Percentiles rank a stretch among this genome's conserved stretches.
phyloP scores from a whole-genome alignment of 2,888 invertebrate species.

The Bimastos eiseni region DNA sequence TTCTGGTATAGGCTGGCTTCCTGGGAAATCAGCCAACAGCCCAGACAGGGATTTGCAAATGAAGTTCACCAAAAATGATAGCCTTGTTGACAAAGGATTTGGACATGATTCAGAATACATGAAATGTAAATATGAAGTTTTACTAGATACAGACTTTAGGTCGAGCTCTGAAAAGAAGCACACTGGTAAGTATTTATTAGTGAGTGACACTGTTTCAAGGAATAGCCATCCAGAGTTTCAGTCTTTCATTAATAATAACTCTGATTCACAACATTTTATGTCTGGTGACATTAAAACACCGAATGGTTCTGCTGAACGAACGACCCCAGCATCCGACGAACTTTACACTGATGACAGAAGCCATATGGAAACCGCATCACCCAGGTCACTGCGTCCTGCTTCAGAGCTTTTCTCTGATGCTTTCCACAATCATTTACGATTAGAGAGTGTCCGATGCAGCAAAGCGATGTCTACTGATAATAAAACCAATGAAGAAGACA shows the following conservation, averaged over 20 bases:
- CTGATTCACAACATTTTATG: not conserved
- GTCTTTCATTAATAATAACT: conserved; percentile 2
- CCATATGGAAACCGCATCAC: not conserved
- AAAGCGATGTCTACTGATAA: not conserved
- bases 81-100: not conserved
- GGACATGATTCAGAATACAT: not conserved
- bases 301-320: not conserved
- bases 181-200: not conserved
- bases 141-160: not conserved
- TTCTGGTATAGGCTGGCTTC: not conserved
- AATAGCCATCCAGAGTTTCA: not conserved
- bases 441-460: not conserved
- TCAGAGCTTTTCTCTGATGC: not conserved
- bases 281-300: not conserved
- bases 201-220: not conserved
- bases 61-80: not conserved
- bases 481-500: not conserved
- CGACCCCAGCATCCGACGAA: not conserved
- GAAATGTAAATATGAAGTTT: not conserved
- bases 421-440: not conserved
- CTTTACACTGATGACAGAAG: not conserved
- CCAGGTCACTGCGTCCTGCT: not conserved
- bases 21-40: not conserved
- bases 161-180: not conserved
- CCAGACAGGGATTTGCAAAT: conserved; percentile 3